Evolutionary conservation across 2,113 vertebrate genomes (phyloP), one percentile per base, ranked within the genome.

Genomic region (Calyptommatus sinebrachiatus): DNA sequence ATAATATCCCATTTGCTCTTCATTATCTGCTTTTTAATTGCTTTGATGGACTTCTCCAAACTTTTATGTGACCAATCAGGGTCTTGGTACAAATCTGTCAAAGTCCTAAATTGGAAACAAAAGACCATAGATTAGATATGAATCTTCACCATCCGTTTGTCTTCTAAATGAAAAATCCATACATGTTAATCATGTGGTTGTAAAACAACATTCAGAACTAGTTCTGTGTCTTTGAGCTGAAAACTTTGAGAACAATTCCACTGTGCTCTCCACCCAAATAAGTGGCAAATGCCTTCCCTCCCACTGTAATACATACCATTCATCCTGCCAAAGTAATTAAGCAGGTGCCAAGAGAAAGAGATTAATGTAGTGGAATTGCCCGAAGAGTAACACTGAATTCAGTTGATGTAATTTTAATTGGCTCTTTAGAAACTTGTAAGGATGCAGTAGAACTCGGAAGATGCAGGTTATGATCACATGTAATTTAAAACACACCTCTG

Each of bases 51-150:
- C 6, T 45, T 87, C 11, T 92, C 84, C 0, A 97, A 86, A 80
- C 90, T 86, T 28, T 50, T 87, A 26, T 95, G 94, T 3, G 97
- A 98, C 97, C 97, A 98, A 77, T 95, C 84, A 0, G 91, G 79
- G 9, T 97, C 83, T 41, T 88, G 79, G 26, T 96, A 97, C 29
- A 98, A 89, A 71, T 93, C 88, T 63, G 95, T 91, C 88, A 97
- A 89, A 2, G 96, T 85, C 97, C 97, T 98, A 81, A 73, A 29
- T 26, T 18, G 5, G 16, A 18, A 53, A 68, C 5, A 21, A 24
- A 69, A 29, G 46, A 22, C 8, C 8, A 9, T 20, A 77, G 16
- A 4, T 61, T 53, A 65, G 8, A 8, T 73, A 66, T 2, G 20
- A n/a, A 18, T 41, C 12, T 57, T 63, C 71, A 35, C 20, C 21